Evolutionary conservation across 2,888 invertebrate genomes (phyloP), one percentile per base, ranked within the genome.

Genomic region (Phengaris arion): DNA sequence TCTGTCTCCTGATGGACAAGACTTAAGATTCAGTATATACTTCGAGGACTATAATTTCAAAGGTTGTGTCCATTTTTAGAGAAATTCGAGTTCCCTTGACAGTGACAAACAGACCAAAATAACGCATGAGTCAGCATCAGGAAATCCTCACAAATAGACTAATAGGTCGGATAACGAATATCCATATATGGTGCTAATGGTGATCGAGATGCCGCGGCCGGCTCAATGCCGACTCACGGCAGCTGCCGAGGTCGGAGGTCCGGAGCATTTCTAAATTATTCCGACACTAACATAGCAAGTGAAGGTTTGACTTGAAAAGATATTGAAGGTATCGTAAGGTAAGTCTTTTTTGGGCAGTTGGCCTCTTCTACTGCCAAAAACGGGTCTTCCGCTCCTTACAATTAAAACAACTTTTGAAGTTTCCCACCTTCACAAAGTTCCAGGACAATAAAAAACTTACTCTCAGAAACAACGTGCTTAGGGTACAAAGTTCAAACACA

Each of bases 131-230:
- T 72, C 72, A 52, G 72, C 52, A 52, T 22, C 72, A 52, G 72
- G 72, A 78, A 76, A 77, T 59, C 68, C 76, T 75, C 77, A 72
- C 68, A 45, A 76, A 51, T 74, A 68, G 72, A 77, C 75, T 78
- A 79, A 78, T 76, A 76, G 76, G 74, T 46, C 76, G 75, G 68
- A 79, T 72, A 79, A 76, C 77, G 79, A 79, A 79, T 79, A 74
- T 74, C 76, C 79, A 75, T 76, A 77, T 76, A 78, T 79, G 79
- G 79, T 78, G 79, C 78, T 79, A 76, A 78, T 79, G 78, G 79
- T 78, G 76, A 77, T 75, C 77, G 59, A 78, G 79, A 77, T 78
- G 78, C 79, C 77, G 79, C 77, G 78, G 78, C 79, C 77, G 59
- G 74, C 77, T 77, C 81, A 79, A 80, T 64, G 80, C 79, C 77